Conservation (phyloP, 2,113 vertebrate species). For the Psephotus haematonotus region DNA sequence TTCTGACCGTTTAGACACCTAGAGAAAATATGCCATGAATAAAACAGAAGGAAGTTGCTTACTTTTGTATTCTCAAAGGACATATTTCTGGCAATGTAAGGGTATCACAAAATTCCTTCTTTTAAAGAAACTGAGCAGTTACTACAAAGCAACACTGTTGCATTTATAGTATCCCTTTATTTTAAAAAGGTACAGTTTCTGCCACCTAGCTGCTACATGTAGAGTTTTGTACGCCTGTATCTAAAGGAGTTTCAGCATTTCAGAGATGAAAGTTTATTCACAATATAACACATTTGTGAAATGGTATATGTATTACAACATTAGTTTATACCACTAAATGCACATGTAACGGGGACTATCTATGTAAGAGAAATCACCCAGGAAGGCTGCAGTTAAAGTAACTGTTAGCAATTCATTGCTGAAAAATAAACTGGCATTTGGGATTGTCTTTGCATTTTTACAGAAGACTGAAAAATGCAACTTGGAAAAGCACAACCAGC, state of each 20-base stretch:
- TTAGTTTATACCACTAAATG: neutral
- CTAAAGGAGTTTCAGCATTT: neutral
- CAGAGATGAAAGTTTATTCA: neutral
- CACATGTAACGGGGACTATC: neutral
- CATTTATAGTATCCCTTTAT: neutral
- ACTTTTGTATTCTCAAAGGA: neutral
- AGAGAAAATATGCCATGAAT: neutral
- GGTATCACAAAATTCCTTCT: neutral
- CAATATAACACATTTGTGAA: neutral
- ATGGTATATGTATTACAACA: neutral
- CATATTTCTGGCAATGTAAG: neutral
- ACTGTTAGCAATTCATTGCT: neutral
- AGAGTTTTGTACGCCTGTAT: neutral
- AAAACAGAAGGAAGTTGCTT: neutral
- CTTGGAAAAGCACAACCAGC: neutral
- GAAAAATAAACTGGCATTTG: neutral
- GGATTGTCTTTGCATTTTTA: neutral
- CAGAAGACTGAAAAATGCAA: neutral
- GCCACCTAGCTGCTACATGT: constrained; percentile 49
- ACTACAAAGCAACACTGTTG: neutral
- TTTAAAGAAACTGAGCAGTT: neutral
- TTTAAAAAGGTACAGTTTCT: constrained; percentile 28
- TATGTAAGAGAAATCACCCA: neutral
- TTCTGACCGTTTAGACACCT: neutral
- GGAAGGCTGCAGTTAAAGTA: neutral